Evolutionary conservation across 30 jellyfish, hydroid and myxozoan species (phyloP).

Genomic region (Cassiopea andromeda): DNA sequence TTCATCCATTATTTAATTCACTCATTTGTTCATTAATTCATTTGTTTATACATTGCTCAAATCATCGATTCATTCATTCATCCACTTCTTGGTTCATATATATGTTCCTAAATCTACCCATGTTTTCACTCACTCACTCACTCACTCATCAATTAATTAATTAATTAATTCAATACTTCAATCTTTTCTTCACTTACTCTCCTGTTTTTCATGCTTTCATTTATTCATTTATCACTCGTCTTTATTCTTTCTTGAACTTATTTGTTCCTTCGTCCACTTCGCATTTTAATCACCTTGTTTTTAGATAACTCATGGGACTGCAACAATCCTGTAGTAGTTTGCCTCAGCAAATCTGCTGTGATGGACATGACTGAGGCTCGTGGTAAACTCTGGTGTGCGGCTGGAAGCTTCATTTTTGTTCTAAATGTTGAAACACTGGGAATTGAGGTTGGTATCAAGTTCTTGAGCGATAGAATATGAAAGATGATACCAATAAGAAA

Average conservation of each 20-base stretch:
- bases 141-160: no score
- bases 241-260: background rate
- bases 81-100: no score
- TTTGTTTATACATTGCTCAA: no score
- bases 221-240: background rate
- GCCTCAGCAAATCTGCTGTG: conserved; percentile 70
- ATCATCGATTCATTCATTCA: no score
- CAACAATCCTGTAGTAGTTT: conserved; percentile 80
- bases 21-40: no score
- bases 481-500: no score
- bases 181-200: background rate
- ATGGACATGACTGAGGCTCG: conserved; percentile 80
- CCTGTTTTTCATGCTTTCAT: background rate
- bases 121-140: no score
- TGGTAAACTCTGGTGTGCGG: conserved; percentile 90
- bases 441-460: conserved; percentile 63
- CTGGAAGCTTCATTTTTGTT: conserved; percentile 69
- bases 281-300: background rate
- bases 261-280: background rate
- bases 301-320: conserved; percentile 91
- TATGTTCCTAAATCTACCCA: no score
- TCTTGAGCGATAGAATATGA: no score
- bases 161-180: no score
- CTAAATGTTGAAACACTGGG: conserved; percentile 83
- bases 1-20: no score